phyloP scores from a whole-genome alignment of 2,888 invertebrate genomes.

The Strigamia maritima region DNA sequence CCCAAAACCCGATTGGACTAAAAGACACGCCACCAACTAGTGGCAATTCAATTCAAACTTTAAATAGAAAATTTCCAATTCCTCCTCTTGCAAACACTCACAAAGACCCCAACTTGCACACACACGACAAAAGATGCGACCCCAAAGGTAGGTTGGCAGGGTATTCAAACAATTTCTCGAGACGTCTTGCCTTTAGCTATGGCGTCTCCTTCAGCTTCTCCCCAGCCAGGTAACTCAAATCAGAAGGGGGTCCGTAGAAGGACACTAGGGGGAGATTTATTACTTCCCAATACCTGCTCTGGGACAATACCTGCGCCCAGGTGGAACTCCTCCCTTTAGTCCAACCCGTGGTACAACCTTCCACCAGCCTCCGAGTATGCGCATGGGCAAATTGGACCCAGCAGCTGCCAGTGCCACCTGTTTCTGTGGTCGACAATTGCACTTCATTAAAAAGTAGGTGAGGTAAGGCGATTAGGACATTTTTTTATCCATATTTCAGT shows the following conservation, averaged over 20 bases:
- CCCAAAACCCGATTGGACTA: background rate
- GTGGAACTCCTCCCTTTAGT: constrained; percentile 11
- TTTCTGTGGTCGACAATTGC: constrained; percentile 27
- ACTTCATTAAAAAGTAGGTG: constrained; percentile 28
- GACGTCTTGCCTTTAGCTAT: constrained; percentile 20
- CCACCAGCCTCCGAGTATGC: background rate
- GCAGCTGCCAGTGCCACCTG: constrained; percentile 11
- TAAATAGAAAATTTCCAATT: constrained; percentile 28
- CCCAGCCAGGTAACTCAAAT: constrained; percentile 5
- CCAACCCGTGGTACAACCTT: background rate
- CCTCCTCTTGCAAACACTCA: constrained; percentile 5
- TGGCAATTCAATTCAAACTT: constrained; percentile 20
- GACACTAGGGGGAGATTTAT: constrained; percentile 10
- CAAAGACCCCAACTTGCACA: constrained; percentile 15
- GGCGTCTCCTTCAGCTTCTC: background rate
- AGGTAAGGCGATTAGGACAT: constrained; percentile 4
- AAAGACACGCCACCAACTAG: constrained; percentile 18
- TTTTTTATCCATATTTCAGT: background rate
- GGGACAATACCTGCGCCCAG: constrained; percentile 22
- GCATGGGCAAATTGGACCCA: background rate
- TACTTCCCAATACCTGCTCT: constrained; percentile 15
- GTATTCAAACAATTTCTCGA: constrained; percentile 21
- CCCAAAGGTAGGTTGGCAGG: background rate
- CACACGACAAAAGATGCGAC: constrained; percentile 6
- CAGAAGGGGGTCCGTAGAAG: constrained; percentile 8